phyloP scores from a whole-genome alignment of 92 coral and sea anemone species.

The Parazoanthus darwini region DNA sequence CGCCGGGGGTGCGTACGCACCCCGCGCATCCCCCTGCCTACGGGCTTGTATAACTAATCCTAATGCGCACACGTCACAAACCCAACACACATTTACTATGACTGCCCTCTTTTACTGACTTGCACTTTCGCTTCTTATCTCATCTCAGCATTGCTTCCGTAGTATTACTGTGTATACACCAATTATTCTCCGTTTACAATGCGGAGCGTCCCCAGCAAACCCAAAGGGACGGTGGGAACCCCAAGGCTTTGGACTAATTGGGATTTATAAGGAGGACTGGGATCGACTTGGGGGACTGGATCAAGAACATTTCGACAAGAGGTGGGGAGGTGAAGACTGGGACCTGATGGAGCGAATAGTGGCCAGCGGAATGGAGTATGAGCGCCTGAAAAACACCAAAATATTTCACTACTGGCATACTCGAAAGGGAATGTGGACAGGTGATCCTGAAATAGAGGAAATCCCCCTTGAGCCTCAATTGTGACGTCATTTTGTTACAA shows the following conservation, averaged over 20 bases:
- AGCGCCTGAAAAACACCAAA: constrained; percentile 60
- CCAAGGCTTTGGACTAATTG: constrained; percentile 82
- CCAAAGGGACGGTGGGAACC: constrained; percentile 79
- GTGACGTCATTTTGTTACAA: too few relatives aligned
- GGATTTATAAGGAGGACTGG: constrained; percentile 87
- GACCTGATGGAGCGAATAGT: constrained; percentile 78
- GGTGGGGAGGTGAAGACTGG: constrained; percentile 98
- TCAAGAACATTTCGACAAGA: constrained; percentile 58
- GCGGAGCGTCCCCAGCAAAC: constrained; percentile 62
- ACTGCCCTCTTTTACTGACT: background rate
- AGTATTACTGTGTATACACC: constrained; percentile 82
- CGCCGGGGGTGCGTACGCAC: too few relatives aligned
- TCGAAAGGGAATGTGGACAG: constrained; percentile 76
- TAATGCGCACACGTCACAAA: too few relatives aligned
- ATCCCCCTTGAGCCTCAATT: background rate
- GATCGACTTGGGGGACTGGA: constrained; percentile 81
- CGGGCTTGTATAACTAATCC: too few relatives aligned
- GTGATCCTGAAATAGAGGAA: constrained; percentile 26
- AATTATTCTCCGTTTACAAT: constrained; percentile 62
- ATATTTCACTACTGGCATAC: constrained; percentile 78
- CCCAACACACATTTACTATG: background rate
- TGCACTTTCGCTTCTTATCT: background rate
- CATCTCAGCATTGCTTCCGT: constrained; percentile 72
- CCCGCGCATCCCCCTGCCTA: too few relatives aligned
- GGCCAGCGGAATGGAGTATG: constrained; percentile 76